A percentile compares a stretch with the other conserved stretches of the same genome.
Evolutionary conservation across 2,113 vertebrate species (phyloP).

Genomic region (Polypterus senegalus): DNA sequence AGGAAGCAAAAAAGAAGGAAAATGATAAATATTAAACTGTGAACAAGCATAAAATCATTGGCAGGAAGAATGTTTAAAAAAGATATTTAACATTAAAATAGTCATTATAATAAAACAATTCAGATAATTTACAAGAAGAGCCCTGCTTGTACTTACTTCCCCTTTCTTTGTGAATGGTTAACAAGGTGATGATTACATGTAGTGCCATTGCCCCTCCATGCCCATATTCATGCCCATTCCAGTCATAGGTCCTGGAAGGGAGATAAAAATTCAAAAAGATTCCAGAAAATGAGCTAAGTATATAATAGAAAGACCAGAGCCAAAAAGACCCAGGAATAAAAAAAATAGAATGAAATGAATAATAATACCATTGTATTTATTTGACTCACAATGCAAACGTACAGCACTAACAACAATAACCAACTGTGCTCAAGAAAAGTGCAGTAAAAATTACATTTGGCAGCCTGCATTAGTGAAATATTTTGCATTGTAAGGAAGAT

Average conservation of each 20-base stretch:
- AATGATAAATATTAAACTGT: slow-evolving; percentile 53
- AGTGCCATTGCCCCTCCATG: slow-evolving; percentile 99
- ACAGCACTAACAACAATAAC: too few species aligned
- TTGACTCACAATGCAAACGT: too few species aligned
- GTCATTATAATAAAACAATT: slow-evolving; percentile 41
- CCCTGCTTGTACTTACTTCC: slow-evolving; percentile 87
- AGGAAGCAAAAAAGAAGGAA: slow-evolving; percentile 35
- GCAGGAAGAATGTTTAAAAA: slow-evolving; percentile 47
- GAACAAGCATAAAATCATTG: slow-evolving; percentile 66
- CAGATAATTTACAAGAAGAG: slow-evolving; percentile 35
- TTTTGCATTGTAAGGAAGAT: too few species aligned
- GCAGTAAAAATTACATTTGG: too few species aligned
- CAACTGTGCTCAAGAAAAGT: too few species aligned
- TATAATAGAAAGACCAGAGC: slow-evolving; percentile 53
- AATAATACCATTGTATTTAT: too few species aligned
- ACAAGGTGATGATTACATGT: slow-evolving; percentile 95
- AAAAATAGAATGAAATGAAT: background rate
- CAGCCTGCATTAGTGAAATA: too few species aligned
- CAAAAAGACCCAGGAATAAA: slow-evolving; percentile 33
- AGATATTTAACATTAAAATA: slow-evolving; percentile 48
- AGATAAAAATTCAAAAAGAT: slow-evolving; percentile 74
- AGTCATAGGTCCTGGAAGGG: slow-evolving; percentile 92
- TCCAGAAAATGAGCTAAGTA: slow-evolving; percentile 61
- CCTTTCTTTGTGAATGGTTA: slow-evolving; percentile 91
- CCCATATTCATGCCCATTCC: slow-evolving; percentile 99